Percentiles rank a stretch among this genome's conserved stretches.
These are phyloP conservation scores for Physella acuta DNA, from an alignment of 1,140 invertebrate genomes.

Conservation along the genomic window DNA sequence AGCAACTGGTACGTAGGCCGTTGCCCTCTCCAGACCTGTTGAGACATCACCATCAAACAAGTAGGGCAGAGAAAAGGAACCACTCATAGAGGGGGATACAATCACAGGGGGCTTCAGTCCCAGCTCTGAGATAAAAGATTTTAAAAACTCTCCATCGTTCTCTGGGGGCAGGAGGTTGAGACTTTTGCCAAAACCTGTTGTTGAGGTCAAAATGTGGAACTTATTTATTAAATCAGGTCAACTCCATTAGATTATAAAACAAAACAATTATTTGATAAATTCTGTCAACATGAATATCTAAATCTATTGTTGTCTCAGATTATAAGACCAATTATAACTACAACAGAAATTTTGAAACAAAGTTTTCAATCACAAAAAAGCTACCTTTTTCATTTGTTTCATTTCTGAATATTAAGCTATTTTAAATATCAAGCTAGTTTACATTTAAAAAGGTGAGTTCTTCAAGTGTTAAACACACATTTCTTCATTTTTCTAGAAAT, in stretches of 20 bases:
- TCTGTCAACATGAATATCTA: not conserved
- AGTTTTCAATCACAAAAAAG: too few species aligned
- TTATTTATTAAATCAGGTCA: too few species aligned
- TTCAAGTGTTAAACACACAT: too few species aligned
- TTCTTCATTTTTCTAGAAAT: too few species aligned
- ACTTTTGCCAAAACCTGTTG: conserved; percentile 48
- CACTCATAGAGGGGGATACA: conserved; percentile 63
- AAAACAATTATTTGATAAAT: too few species aligned
- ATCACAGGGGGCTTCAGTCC: conserved; percentile 51
- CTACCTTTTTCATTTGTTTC: too few species aligned
- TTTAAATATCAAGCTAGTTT: too few species aligned
- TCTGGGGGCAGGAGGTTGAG: conserved; percentile 28
- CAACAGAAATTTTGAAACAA: too few species aligned
- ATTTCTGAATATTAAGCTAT: too few species aligned
- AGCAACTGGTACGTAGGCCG: conserved; percentile 61
- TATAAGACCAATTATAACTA: not conserved
- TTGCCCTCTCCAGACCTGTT: conserved; percentile 36
- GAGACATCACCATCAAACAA: conserved; percentile 44
- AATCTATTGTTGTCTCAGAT: not conserved
- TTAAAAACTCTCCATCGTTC: conserved; percentile 46
- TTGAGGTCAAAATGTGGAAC: too few species aligned
- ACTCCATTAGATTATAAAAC: too few species aligned
- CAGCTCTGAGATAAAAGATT: conserved; percentile 39
- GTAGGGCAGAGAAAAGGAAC: conserved; percentile 58
- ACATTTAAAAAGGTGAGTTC: too few species aligned